These are phyloP conservation scores for Thunnus thynnus DNA, from an alignment of 2,113 vertebrate genomes.

Conservation along the genomic window DNA sequence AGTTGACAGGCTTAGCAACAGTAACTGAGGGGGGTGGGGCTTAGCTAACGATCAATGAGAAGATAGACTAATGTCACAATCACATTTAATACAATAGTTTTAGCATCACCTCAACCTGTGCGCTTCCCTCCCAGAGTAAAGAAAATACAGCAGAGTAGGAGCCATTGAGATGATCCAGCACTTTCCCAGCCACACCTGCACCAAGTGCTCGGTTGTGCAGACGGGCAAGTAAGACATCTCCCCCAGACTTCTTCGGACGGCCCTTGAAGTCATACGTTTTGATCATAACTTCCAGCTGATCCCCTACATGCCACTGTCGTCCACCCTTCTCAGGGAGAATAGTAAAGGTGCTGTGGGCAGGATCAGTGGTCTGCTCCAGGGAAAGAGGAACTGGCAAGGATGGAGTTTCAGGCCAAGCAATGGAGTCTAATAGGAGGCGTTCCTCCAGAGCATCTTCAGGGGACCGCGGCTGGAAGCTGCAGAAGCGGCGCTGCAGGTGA, in stretches of 20 bases:
- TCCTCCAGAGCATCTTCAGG: slow-evolving; percentile 85
- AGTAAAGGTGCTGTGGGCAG: slow-evolving; percentile 87
- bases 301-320: slow-evolving; percentile 85
- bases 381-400: slow-evolving; percentile 50
- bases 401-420: slow-evolving; percentile 85
- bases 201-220: slow-evolving; percentile 86
- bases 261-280: slow-evolving; percentile 88
- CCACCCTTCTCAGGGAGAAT: slow-evolving; percentile 77
- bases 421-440: slow-evolving; percentile 81
- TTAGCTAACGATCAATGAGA: not conserved
- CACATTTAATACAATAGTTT: not conserved
- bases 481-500: not conserved
- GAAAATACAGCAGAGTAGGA: slow-evolving; percentile 89
- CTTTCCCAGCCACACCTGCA: slow-evolving; percentile 89
- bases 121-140: slow-evolving; percentile 90
- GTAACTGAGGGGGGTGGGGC: too few relatives aligned
- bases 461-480: slow-evolving; percentile 78
- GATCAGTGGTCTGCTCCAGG: slow-evolving; percentile 86
- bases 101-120: slow-evolving; percentile 85
- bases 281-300: slow-evolving; percentile 88
- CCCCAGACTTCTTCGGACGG: slow-evolving; percentile 88
- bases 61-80: not conserved
- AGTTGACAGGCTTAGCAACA: too few relatives aligned
- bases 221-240: slow-evolving; percentile 90
- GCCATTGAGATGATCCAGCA: slow-evolving; percentile 90